These are phyloP conservation scores for Toxonevra muliebris DNA, from an alignment of 2,888 invertebrate genomes.

Conservation along the genomic window DNA sequence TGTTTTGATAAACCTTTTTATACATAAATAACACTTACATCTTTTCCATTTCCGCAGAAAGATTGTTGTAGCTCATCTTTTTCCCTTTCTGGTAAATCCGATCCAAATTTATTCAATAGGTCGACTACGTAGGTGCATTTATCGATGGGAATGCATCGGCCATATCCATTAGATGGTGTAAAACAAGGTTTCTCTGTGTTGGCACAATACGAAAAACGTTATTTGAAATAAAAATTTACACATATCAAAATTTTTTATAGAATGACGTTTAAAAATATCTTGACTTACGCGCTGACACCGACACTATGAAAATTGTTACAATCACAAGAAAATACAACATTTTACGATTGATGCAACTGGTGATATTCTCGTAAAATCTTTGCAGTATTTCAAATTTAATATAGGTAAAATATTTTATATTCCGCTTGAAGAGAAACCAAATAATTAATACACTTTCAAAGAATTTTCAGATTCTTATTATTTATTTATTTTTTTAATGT, in stretches of 20 bases:
- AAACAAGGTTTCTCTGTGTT: slow-evolving; percentile 35
- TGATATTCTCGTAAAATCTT: too few species aligned
- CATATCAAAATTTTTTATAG: background rate
- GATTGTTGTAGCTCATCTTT: background rate
- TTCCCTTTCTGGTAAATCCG: background rate
- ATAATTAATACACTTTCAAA: too few species aligned
- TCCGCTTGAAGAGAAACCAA: too few species aligned
- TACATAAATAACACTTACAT: background rate
- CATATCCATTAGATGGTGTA: slow-evolving; percentile 34
- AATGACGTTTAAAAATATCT: too few species aligned
- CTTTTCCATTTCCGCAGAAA: background rate
- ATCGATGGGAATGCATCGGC: slow-evolving; percentile 34
- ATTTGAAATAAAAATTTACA: background rate
- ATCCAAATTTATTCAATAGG: background rate
- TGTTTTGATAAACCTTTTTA: too few species aligned
- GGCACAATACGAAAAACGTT: background rate
- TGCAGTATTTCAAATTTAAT: too few species aligned
- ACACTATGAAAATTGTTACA: too few species aligned
- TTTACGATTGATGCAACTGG: too few species aligned
- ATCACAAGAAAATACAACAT: slow-evolving; percentile 18
- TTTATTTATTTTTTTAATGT: too few species aligned
- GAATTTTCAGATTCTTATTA: too few species aligned
- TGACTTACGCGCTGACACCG: slow-evolving; percentile 6
- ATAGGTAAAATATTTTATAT: too few species aligned
- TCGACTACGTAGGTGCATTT: background rate